Evolutionary conservation across 2,888 invertebrate species (phyloP), one percentile per base, ranked within the genome.

Genomic region (Hypomecis punctinalis): DNA sequence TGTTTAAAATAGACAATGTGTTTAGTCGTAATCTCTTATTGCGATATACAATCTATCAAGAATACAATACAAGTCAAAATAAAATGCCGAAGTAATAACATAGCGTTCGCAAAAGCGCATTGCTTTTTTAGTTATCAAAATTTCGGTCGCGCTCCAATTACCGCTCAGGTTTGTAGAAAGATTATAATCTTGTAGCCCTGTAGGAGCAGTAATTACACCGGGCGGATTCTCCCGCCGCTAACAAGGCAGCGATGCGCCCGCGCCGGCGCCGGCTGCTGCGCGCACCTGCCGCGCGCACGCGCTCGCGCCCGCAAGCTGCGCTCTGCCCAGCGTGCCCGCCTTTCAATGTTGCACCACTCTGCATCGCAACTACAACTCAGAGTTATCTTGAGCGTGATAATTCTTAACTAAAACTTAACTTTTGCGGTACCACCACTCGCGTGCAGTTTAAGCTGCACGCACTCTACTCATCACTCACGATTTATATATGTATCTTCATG

Each of bases 231-330:
- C 79, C 80, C 79, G 82, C 77, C 55, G 72, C 73, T 61, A 61
- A 66, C 65, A 61, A 61, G 56, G 73, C 72, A 70, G 76, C 78
- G 78, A 83, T 83, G 82, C 83, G 53, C 53, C 40, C 82, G 82
- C 83, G 56, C 47, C 11, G 77, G 81, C 67, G 88, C 89, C 90
- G 87, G 91, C 83, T 90, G 91, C 86, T 81, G 82, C 63, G 78
- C 81, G 84, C 92, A 92, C 91, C 91, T 90, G 74, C 73, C 75
- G 69, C 74, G 75, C 78, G 80, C 82, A 76, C 77, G 78, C 80
- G 79, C 73, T 5, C 67, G 61, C 72, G 56, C 72, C 64, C 71
- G 76, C 79, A 74, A 72, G 71, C 71, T 66, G 72, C 79, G 74
- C 70, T 70, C 71, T 73, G 73, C 71, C 62, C 65, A 51, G 46